These are phyloP conservation scores for Argyresthia albistria DNA, from an alignment of 2,888 invertebrate genomes.

Conservation along the genomic window DNA sequence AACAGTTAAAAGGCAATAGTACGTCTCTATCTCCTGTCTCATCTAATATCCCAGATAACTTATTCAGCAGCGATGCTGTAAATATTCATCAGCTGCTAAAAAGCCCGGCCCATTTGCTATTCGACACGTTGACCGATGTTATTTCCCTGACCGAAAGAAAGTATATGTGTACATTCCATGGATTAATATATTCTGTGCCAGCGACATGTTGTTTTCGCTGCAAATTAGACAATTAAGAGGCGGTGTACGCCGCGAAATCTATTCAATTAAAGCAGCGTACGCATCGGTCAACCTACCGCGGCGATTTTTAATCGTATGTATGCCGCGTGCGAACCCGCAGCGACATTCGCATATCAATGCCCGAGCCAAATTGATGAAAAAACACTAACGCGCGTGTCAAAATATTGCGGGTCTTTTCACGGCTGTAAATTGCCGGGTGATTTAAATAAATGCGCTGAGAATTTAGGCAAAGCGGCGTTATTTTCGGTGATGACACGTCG, in stretches of 20 bases:
- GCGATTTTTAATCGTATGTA: constrained; percentile 69
- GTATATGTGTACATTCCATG: constrained; percentile 55
- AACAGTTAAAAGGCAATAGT: too few relatives aligned
- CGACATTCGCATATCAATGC: constrained; percentile 67
- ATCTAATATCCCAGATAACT: not conserved
- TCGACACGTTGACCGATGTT: constrained; percentile 35
- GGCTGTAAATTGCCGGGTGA: not conserved
- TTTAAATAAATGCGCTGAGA: not conserved
- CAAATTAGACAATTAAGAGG: constrained; percentile 71
- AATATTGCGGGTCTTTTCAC: constrained; percentile 18
- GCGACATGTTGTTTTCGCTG: constrained; percentile 62
- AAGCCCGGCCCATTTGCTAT: constrained; percentile 45
- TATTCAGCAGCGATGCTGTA: not conserved
- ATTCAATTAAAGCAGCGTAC: constrained; percentile 66
- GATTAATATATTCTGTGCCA: constrained; percentile 50
- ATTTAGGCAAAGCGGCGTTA: too few relatives aligned
- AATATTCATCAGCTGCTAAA: constrained; percentile 19
- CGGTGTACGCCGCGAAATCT: constrained; percentile 53
- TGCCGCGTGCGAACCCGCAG: constrained; percentile 50
- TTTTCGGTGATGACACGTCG: too few relatives aligned
- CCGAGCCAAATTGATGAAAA: constrained; percentile 56
- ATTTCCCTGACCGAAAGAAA: constrained; percentile 65
- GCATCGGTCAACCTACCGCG: constrained; percentile 63
- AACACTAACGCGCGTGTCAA: constrained; percentile 42
- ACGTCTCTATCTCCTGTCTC: too few relatives aligned